Evolutionary conservation across 2,113 vertebrate species (phyloP).

Genomic region (Columba janthina): DNA sequence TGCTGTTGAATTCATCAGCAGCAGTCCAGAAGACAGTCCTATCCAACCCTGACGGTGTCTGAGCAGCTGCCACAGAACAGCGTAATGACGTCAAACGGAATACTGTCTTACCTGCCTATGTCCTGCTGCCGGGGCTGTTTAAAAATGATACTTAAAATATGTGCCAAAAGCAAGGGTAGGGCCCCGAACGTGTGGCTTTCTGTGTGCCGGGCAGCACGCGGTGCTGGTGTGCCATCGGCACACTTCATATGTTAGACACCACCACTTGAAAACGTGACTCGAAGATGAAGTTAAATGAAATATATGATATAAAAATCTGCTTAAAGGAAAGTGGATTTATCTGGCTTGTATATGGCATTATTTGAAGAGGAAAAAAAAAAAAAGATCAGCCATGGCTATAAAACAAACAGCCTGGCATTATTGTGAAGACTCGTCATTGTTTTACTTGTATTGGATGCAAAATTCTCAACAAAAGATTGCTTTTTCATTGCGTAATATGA

Average conservation of each 20-base stretch:
- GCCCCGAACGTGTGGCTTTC: neutral
- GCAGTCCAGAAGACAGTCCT: neutral
- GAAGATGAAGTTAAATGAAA: neutral
- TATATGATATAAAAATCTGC: neutral
- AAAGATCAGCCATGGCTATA: neutral
- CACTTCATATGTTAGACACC: neutral
- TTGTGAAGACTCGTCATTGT: neutral
- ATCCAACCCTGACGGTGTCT: neutral
- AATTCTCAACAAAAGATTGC: conserved; percentile 35
- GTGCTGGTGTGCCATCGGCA: fast-evolving
- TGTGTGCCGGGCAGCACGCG: fast-evolving
- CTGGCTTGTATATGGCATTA: neutral
- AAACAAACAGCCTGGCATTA: neutral
- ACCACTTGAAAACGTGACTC: neutral
- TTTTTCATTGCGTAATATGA: conserved; percentile 18
- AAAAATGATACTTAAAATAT: neutral
- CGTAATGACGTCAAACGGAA: fast-evolving
- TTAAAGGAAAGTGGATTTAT: neutral
- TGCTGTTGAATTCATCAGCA: neutral
- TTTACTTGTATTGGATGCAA: conserved; percentile 11
- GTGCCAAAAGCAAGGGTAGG: neutral
- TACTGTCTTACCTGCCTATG: neutral
- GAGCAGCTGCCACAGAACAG: neutral
- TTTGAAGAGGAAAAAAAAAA: neutral
- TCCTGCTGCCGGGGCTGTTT: neutral